phyloP scores from a whole-genome alignment of 2,113 vertebrate genomes.

The Cyanoramphus novaezelandiae region DNA sequence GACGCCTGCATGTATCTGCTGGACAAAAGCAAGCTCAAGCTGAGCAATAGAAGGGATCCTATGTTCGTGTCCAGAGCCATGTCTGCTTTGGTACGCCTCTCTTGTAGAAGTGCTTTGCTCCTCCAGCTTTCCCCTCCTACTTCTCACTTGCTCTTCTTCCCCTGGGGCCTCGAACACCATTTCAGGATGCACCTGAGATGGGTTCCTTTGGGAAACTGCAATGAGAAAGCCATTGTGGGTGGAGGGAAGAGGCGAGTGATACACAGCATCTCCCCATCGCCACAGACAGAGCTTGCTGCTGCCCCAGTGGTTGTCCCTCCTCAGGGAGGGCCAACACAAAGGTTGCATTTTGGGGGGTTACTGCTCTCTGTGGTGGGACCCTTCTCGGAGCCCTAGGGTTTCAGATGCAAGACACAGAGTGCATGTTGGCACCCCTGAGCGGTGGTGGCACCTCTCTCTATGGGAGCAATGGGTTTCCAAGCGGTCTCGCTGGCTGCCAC shows the following conservation, averaged over 20 bases:
- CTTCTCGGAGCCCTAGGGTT: background rate
- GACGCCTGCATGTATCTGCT: conserved; percentile 65
- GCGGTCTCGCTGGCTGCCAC: background rate
- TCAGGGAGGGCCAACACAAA: background rate
- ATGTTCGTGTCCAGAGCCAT: conserved; percentile 56
- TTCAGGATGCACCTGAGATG: background rate
- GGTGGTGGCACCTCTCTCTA: background rate
- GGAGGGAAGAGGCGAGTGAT: background rate
- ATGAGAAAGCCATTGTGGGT: background rate
- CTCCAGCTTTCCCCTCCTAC: background rate
- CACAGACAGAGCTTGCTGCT: background rate
- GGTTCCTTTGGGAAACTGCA: background rate
- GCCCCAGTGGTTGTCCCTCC: background rate
- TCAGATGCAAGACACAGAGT: background rate
- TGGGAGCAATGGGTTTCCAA: background rate
- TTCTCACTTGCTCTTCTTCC: background rate
- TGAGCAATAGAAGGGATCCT: conserved; percentile 5
- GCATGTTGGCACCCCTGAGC: accelerated
- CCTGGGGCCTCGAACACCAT: background rate
- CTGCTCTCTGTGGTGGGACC: background rate
- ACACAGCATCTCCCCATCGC: background rate
- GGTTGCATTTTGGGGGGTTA: background rate
- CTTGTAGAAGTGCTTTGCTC: background rate
- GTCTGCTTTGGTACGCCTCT: conserved; percentile 64
- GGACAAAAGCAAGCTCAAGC: conserved; percentile 38